phyloP scores from a whole-genome alignment of 2,888 invertebrate genomes.

The Cryptocephalus moraei region DNA sequence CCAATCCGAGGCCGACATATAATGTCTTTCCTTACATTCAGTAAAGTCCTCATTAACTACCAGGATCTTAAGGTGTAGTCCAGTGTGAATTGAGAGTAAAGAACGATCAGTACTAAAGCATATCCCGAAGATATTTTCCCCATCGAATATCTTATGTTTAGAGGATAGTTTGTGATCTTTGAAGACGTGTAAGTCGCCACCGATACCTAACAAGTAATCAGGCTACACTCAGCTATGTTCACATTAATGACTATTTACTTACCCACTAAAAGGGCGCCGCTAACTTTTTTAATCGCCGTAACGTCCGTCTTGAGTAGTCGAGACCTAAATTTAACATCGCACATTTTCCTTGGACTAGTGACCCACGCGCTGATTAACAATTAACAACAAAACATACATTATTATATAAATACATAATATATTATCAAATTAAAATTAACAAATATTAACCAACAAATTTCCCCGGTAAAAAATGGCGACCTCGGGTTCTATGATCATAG shows the following conservation, averaged over 20 bases:
- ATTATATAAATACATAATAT: no score
- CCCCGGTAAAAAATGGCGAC: no score
- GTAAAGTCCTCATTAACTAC: conserved; percentile 8
- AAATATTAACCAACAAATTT: no score
- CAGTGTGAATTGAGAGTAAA: conserved; percentile 45
- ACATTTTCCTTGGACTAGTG: no score
- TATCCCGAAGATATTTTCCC: conserved; percentile 51
- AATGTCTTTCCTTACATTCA: not conserved
- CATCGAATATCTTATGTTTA: conserved; percentile 32
- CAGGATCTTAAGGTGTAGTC: conserved; percentile 41
- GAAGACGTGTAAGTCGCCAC: conserved; percentile 36
- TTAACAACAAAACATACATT: no score
- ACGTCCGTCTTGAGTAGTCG: conserved; percentile 37
- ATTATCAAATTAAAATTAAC: no score
- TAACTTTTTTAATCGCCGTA: conserved; percentile 41
- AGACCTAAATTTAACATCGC: conserved; percentile 10
- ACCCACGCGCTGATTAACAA: no score
- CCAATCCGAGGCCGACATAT: conserved; percentile 50
- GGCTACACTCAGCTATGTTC: not conserved
- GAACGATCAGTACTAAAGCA: conserved; percentile 28
- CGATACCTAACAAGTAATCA: conserved; percentile 41
- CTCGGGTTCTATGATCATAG: no score
- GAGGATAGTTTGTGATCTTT: conserved; percentile 17
- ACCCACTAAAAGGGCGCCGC: conserved; percentile 42
- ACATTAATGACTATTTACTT: conserved; percentile 12